A percentile compares a stretch with the other conserved stretches of the same genome.
phyloP scores from a whole-genome alignment of 2,113 vertebrate species.

The Etia nguti region DNA sequence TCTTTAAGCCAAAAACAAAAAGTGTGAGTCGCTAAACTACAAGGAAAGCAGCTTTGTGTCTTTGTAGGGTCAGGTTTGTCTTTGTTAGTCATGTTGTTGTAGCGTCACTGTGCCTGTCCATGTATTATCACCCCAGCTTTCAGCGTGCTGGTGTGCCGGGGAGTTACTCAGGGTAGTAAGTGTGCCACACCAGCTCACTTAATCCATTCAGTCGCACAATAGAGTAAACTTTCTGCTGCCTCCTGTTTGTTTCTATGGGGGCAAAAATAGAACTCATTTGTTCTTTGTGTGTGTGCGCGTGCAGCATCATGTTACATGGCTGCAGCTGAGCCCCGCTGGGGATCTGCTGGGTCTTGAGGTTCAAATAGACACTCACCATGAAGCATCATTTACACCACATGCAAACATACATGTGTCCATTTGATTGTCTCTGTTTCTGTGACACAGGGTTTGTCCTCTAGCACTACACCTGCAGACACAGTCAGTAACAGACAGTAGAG shows the following conservation, averaged over 20 bases:
- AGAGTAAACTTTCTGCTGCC: slow-evolving; percentile 27
- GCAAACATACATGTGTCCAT: background rate
- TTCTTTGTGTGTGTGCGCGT: background rate
- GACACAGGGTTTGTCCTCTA: background rate
- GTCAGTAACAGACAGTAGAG: no score
- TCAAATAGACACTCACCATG: background rate
- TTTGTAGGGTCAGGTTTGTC: background rate
- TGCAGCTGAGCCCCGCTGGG: slow-evolving; percentile 25
- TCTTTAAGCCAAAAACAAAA: background rate
- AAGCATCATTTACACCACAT: background rate
- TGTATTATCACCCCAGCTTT: background rate
- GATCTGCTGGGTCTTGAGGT: background rate
- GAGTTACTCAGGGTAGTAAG: background rate
- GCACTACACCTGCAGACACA: background rate
- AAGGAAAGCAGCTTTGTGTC: background rate
- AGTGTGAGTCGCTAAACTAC: no score
- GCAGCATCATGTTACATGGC: background rate
- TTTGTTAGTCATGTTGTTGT: background rate
- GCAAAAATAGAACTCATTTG: slow-evolving; percentile 48
- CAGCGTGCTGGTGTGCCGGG: background rate
- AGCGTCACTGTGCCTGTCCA: background rate
- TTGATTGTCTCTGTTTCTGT: background rate
- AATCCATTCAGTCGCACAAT: slow-evolving; percentile 8
- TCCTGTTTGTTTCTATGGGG: slow-evolving; percentile 27
- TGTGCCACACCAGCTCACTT: background rate